phyloP scores from a whole-genome alignment of 1,140 invertebrate species.

The Macrobrachium nipponense region DNA sequence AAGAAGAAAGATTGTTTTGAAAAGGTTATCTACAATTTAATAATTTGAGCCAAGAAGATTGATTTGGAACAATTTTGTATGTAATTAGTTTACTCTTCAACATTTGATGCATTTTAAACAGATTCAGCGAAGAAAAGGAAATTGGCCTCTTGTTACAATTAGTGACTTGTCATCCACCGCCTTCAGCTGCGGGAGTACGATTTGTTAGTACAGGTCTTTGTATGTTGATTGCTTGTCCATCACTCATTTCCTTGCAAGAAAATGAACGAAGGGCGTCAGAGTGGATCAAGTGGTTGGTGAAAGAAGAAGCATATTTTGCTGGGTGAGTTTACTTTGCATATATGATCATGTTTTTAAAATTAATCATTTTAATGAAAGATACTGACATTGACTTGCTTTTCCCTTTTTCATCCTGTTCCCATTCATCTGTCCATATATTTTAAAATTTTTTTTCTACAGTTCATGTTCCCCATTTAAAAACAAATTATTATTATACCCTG shows the following conservation, averaged over 20 bases:
- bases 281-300: slow-evolving; percentile 94
- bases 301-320: slow-evolving; percentile 83
- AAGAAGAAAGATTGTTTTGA: too few relatives aligned
- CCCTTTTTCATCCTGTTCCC: too few relatives aligned
- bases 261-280: slow-evolving; percentile 91
- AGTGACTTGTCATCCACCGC: slow-evolving; percentile 89
- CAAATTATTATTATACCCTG: too few relatives aligned
- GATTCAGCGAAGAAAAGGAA: slow-evolving; percentile 90
- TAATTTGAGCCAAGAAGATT: neutral
- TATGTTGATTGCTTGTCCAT: slow-evolving; percentile 94
- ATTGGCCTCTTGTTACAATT: slow-evolving; percentile 84
- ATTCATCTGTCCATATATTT: too few relatives aligned
- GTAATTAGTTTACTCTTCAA: neutral
- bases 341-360: too few relatives aligned
- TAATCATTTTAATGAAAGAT: neutral
- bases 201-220: slow-evolving; percentile 94
- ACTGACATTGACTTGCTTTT: neutral
- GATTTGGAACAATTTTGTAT: neutral
- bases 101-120: slow-evolving; percentile 66
- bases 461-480: too few relatives aligned
- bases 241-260: slow-evolving; percentile 81
- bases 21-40: too few relatives aligned
- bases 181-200: slow-evolving; percentile 87
- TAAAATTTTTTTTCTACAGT: too few relatives aligned
- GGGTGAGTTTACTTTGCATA: slow-evolving; percentile 73